Conservation (phyloP, 2,113 vertebrate genomes). For the Acrocephalus arundinaceus region DNA sequence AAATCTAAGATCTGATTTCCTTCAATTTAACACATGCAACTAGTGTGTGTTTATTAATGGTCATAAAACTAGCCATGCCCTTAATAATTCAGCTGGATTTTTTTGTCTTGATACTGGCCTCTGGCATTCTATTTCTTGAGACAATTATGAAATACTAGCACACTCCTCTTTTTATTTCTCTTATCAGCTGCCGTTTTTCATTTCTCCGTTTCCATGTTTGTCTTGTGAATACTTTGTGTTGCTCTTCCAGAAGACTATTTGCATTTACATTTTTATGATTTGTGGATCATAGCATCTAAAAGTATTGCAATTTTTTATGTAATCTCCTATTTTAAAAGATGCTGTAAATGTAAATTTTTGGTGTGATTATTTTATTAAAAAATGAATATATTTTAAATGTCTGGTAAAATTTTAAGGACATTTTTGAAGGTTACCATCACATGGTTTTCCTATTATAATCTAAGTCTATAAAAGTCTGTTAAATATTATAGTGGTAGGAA, state of each 20-base stretch:
- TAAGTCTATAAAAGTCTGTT: background rate
- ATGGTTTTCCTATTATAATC: background rate
- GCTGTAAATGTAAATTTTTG: background rate
- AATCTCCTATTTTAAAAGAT: background rate
- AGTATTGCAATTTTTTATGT: background rate
- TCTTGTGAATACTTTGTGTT: background rate
- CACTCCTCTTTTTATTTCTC: background rate
- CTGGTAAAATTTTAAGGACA: background rate
- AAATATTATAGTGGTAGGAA: background rate
- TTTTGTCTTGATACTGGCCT: background rate
- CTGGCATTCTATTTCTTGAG: background rate
- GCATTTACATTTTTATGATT: background rate
- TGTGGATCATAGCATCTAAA: background rate
- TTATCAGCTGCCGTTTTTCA: background rate
- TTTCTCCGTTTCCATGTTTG: background rate
- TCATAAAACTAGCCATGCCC: background rate
- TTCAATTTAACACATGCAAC: background rate
- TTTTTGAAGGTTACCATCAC: background rate
- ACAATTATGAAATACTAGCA: background rate
- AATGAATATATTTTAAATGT: background rate
- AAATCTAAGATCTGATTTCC: background rate
- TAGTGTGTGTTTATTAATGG: background rate
- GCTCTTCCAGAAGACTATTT: background rate
- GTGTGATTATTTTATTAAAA: background rate
- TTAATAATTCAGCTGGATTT: background rate